Base-by-base conservation (phyloP, 1,140 invertebrate genomes). In the Nasonia longicornis region DNA sequence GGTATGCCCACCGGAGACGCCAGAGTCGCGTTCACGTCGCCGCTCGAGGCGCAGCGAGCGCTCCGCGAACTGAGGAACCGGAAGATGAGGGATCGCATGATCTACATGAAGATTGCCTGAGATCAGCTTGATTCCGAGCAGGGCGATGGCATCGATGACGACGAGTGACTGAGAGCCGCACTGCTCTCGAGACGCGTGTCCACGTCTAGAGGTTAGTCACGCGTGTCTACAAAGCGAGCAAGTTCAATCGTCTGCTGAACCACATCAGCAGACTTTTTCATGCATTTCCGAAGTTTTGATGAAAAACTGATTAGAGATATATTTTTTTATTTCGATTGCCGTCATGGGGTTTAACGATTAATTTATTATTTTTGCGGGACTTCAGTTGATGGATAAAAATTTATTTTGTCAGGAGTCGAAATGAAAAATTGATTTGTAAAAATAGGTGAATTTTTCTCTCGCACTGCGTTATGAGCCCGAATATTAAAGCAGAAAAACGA, bases 1-100 rank as follows among this genome's bases (percentile, higher is more conserved):
- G 95, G 96, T 0, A 94, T 95, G 88, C 95, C 96, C 0, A 97
- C 97, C 1, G 96, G 97, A 0, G 97, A 98, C 88, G 96, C 96
- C 2, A 93, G 96, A 11, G 95, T 98, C 0, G 94, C 95, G 0
- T 97, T 99, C 86, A 91, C 91, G 0, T 93, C 93, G 1, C 94
- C 95, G 0, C 92, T 93, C 22, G 96, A 97, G 77, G 96, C 96
- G 0, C 92, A 94, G 79, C 91, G 93, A 29, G 96, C 96, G 0
- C 90, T 96, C 2, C 92, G 94, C 12, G 91, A 92, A 66, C 88
- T 94, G 2, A 88, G 92, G 42, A 89, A 90, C 31, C 86, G 90
- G 31, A 93, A 92, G 81, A 93, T 93, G 85, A 88, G 92, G 64
- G 92, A 93, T 26, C 87, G 93, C 2, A 91, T 91, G 2, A 92